Base-by-base conservation (phyloP, 2,888 invertebrate species). In the Eledona agricola region DNA sequence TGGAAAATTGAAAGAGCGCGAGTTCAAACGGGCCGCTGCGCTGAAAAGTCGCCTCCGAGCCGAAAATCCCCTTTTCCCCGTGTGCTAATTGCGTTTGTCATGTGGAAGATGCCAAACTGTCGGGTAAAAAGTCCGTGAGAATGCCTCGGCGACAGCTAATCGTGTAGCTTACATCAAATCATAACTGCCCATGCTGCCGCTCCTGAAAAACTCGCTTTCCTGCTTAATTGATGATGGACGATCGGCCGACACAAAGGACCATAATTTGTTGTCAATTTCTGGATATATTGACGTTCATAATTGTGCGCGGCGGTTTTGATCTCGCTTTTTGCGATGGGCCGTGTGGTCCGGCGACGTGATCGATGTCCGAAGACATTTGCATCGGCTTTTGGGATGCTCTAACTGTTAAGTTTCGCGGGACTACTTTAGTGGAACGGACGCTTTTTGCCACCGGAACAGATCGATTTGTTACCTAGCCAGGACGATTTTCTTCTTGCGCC, bases 251-350 rank as follows among this genome's bases (percentile, higher is more conserved):
- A 76, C 76, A 77, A 77, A 77, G 75, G 72, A 71, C 72, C 74
- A 75, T 77, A 76, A 77, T 77, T 76, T 77, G 77, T 76, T 77
- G 74, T 74, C 75, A 72, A 77, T 77, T 75, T 75, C 75, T 73
- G 72, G 73, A 74, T 73, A 74, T 75, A 73, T 73, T 71, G 73
- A 74, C 72, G 72, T 70, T 69, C 70, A 69, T 75, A 76, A 76
- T 73, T 73, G 73, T 65, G 62, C 58, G 71, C 71, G 72, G 71
- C 60, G 57, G 60, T 60, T 69, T 69, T 69, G 67, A 69, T 70
- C 62, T 65, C 50, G 45, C 46, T 47, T 47, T 47, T 47, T 47
- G 25, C 29, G 47, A 31, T 15, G 20, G 12, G 22, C 23, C 22
- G 16, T 16, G 43, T 43, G 43, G 43, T 31, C 43, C 13, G n/a